Evolutionary conservation across 2,113 vertebrate species (phyloP).

Genomic region (Phylloscopus whistleri): DNA sequence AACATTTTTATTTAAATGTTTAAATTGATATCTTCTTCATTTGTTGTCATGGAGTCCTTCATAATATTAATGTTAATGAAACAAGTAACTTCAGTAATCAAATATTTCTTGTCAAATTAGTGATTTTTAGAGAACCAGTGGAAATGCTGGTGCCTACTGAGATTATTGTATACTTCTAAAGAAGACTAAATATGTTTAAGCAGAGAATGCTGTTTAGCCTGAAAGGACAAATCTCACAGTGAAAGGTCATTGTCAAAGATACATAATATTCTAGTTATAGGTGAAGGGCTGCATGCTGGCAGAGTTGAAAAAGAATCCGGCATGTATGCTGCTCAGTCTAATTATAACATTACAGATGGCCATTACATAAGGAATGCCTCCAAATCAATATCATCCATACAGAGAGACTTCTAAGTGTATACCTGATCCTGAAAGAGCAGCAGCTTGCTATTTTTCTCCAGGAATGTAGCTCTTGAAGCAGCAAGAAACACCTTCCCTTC

Average conservation of each 20-base stretch:
- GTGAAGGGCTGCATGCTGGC: neutral
- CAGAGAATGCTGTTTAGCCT: neutral
- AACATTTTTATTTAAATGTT: neutral
- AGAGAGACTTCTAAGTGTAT: conserved; percentile 9
- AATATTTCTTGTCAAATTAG: neutral
- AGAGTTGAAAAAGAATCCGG: neutral
- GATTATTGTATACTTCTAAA: neutral
- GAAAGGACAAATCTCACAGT: neutral
- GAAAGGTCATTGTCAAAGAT: neutral
- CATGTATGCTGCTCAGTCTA: neutral
- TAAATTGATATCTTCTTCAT: neutral
- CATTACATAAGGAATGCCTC: conserved; percentile 39
- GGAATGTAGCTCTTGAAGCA: neutral
- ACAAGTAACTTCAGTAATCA: neutral
- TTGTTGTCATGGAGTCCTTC: neutral
- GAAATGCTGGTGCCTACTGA: neutral
- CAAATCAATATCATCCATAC: conserved; percentile 2
- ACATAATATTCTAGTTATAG: neutral
- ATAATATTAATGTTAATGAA: neutral
- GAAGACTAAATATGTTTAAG: neutral
- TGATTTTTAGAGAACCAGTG: neutral
- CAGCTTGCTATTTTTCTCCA: neutral
- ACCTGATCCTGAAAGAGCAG: neutral
- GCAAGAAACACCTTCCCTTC: neutral
- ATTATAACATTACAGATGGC: conserved; percentile 38